Evolutionary conservation across 2,888 invertebrate genomes (phyloP).

Genomic region (Luperina nickerlii): DNA sequence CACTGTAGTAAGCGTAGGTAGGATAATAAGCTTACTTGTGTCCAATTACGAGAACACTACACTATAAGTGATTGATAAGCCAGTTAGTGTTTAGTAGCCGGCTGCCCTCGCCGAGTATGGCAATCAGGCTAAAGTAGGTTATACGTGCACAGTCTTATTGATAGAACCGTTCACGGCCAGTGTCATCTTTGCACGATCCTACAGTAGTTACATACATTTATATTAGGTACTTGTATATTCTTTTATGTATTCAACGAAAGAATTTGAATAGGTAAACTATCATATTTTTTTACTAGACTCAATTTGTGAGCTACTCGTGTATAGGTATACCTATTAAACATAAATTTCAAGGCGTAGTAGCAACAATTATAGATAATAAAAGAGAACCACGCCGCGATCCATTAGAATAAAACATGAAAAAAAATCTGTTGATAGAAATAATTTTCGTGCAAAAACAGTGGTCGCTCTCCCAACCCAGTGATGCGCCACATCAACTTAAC

Average conservation of each 20-base stretch:
- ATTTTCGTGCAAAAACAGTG: slow-evolving; percentile 38
- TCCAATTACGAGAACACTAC: slow-evolving; percentile 47
- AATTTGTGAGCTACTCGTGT: not conserved
- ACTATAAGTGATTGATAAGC: slow-evolving; percentile 54
- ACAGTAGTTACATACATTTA: not conserved
- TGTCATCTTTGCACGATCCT: slow-evolving; percentile 7
- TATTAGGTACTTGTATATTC: not conserved
- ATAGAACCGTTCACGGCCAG: slow-evolving; percentile 3
- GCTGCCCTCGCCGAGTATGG: slow-evolving; percentile 32
- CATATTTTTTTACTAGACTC: not conserved
- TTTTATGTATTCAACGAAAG: not conserved
- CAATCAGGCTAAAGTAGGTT: slow-evolving; percentile 40
- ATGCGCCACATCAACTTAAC: slow-evolving; percentile 26
- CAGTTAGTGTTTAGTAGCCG: slow-evolving; percentile 51
- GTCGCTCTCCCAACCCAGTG: not conserved
- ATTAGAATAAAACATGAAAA: not conserved
- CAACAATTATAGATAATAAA: slow-evolving; percentile 4
- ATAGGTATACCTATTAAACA: not conserved
- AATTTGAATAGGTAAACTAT: not conserved
- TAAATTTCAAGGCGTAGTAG: not conserved
- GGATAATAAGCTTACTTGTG: slow-evolving; percentile 29
- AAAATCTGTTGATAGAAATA: slow-evolving; percentile 16
- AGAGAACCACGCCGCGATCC: not conserved
- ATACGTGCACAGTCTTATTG: slow-evolving; percentile 19
- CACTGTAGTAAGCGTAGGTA: slow-evolving; percentile 8